phyloP scores from a whole-genome alignment of 2,113 vertebrate genomes.

The Cygnus buccinator region DNA sequence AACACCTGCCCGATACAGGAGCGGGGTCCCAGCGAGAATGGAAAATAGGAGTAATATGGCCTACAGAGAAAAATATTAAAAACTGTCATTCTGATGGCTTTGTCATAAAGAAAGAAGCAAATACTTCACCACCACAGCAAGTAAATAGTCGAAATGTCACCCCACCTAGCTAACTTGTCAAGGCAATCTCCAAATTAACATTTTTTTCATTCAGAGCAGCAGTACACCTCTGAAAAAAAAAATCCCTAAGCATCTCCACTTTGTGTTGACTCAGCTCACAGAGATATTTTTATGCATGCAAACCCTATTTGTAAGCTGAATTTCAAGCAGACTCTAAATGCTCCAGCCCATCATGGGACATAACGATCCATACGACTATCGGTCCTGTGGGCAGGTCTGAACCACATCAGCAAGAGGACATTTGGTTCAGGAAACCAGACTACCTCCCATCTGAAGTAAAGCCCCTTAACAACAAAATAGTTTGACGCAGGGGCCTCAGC shows the following conservation, averaged over 20 bases:
- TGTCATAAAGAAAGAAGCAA: not conserved
- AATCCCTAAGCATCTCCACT: not conserved
- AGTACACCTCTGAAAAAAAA: not conserved
- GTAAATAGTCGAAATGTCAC: not conserved
- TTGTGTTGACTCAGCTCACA: not conserved
- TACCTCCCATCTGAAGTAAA: not conserved
- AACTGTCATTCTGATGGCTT: not conserved
- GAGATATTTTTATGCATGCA: not conserved
- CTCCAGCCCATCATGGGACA: fast-evolving
- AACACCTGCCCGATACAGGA: conserved; percentile 90
- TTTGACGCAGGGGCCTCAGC: not conserved
- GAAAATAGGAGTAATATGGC: conserved; percentile 81
- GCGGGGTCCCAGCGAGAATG: conserved; percentile 89
- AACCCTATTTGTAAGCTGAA: not conserved
- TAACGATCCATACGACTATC: not conserved
- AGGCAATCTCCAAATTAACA: not conserved
- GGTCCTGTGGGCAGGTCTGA: not conserved
- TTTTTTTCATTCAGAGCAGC: not conserved
- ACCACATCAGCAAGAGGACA: fast-evolving
- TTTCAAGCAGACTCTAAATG: not conserved
- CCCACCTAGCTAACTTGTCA: not conserved
- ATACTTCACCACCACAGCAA: not conserved
- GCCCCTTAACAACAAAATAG: not conserved
- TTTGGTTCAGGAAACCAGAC: not conserved
- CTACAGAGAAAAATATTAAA: conserved; percentile 25